A percentile compares a stretch with the other conserved stretches of the same genome.
phyloP scores from a whole-genome alignment of 2,113 vertebrate genomes.

The human region GRCh38 chr15:80916501-80917000 shows the following conservation, averaged over 20 bases:
- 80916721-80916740: background rate
- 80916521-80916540: fast-evolving
- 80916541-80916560: background rate
- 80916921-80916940: background rate
- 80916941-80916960: background rate
- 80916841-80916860: too few relatives aligned
- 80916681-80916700: background rate
- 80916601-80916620: too few relatives aligned
- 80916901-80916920: too few relatives aligned
- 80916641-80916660: background rate
- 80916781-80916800: background rate
- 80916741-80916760: background rate
- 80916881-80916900: background rate
- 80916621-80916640: background rate
- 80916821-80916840: background rate
- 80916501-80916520: fast-evolving
- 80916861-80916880: background rate
- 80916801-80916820: background rate
- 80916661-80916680: background rate
- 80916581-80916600: fast-evolving
- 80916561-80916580: background rate
- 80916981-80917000: background rate
- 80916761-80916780: background rate
- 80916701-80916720: background rate
- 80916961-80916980: background rate